Evolutionary conservation across 2,113 vertebrate species (phyloP), one percentile per base, ranked within the genome.

Genomic region (Marmota flaviventris): DNA sequence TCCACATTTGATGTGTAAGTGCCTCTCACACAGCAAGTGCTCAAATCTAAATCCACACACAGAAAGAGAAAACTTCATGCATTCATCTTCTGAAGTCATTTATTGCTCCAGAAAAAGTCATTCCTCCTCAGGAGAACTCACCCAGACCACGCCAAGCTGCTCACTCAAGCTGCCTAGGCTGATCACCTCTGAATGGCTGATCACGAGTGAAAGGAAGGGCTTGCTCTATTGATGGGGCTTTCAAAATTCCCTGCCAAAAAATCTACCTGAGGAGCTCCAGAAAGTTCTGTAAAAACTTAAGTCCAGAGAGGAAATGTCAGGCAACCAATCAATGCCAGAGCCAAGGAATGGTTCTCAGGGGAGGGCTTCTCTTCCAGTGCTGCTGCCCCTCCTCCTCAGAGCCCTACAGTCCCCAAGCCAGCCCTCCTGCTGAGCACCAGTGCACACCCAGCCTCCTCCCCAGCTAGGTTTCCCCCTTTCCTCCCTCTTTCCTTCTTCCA

Each of bases 251-350:
- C 34, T 85, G n/a, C 69, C 42, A 51, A 67, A 84, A 85, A 81
- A 73, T 45, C 82, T 32, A n/a, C 14, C 73, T 72, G 58, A 75
- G 83, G 32, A 63, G 22, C 32, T 63, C 18, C 81, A 58, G 48
- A 61, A 93, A 86, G 37, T 63, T 69, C 34, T 93, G 5, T 25
- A 85, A 92, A 95, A 70, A 48, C 20, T 27, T n/a, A 63, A 92
- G 45, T 32, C n/a, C 39, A 13, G 65, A 58, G 25, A 96, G 61
- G 65, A 17, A 51, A 79, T 8, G 48, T 75, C 34, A 58, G 1
- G 11, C 27, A 85, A 63, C 34, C n/a, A 72, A n/a, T n/a, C 11
- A 67, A 25, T 7, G 14, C 37, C 63, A 37, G 22, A 42, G 8
- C 3, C 13, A 8, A 70, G 82, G 69, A 42, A 22, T 18, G 37